Conservation (phyloP, 2,797 vertebrate genomes). For the Hemitrygon akajei region DNA sequence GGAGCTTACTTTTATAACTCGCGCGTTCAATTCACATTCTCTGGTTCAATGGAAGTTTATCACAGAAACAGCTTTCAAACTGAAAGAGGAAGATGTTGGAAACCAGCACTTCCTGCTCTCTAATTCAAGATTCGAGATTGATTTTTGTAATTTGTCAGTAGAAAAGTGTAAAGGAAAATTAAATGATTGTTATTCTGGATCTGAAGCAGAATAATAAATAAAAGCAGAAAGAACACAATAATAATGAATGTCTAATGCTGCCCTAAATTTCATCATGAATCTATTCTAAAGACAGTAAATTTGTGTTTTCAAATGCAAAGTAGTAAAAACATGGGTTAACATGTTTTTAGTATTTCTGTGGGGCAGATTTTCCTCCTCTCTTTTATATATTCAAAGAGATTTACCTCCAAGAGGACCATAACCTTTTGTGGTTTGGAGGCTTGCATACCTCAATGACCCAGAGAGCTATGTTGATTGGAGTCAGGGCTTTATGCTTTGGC, state of each 20-base stretch:
- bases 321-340: neutral
- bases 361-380: neutral
- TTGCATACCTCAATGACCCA: no score
- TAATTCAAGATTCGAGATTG: no score
- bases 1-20: slow-evolving; percentile 38
- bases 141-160: no score
- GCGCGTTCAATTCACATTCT: neutral
- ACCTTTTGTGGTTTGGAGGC: no score
- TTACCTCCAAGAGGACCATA: neutral
- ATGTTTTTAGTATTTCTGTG: neutral
- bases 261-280: neutral
- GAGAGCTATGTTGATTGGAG: no score
- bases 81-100: neutral
- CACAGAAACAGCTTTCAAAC: neutral
- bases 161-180: no score
- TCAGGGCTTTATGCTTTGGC: no score
- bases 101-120: neutral
- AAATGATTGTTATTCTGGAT: no score
- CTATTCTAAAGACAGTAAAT: neutral
- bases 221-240: no score
- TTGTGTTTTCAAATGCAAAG: neutral
- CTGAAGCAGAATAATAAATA: no score
- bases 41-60: neutral
- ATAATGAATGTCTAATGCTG: neutral
- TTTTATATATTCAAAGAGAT: neutral